Evolutionary conservation across 2,113 vertebrate species (phyloP).

Genomic region (Rana temporaria): DNA sequence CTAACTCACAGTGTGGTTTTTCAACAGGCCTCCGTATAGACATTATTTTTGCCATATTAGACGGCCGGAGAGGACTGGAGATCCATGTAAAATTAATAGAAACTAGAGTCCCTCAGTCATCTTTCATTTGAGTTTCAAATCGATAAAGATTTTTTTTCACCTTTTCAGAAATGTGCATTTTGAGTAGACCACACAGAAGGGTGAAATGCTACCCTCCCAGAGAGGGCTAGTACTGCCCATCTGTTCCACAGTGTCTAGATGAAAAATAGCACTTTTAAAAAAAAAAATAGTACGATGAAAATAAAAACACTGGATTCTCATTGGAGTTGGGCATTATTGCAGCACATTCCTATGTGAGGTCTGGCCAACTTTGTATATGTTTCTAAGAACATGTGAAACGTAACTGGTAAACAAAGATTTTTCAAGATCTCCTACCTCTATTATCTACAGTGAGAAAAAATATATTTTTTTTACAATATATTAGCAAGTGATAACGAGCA

Average conservation of each 20-base stretch:
- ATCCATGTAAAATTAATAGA: conserved; percentile 55
- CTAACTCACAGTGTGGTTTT: conserved; percentile 53
- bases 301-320: conserved; percentile 42
- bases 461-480: no score
- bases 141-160: conserved; percentile 48
- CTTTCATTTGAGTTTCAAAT: conserved; percentile 54
- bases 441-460: no score
- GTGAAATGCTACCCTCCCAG: conserved; percentile 50
- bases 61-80: conserved; percentile 36
- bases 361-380: neutral
- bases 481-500: no score
- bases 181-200: conserved; percentile 49
- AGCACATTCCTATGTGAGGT: neutral
- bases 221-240: conserved; percentile 48
- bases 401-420: neutral
- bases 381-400: neutral
- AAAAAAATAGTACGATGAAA: conserved; percentile 37
- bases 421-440: neutral
- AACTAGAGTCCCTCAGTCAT: conserved; percentile 54
- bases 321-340: neutral
- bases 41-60: conserved; percentile 43
- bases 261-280: conserved; percentile 41
- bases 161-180: conserved; percentile 48
- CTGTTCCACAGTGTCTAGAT: conserved; percentile 47
- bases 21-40: conserved; percentile 44